phyloP scores from a whole-genome alignment of 1,140 invertebrate genomes.

The Cydia amplana region DNA sequence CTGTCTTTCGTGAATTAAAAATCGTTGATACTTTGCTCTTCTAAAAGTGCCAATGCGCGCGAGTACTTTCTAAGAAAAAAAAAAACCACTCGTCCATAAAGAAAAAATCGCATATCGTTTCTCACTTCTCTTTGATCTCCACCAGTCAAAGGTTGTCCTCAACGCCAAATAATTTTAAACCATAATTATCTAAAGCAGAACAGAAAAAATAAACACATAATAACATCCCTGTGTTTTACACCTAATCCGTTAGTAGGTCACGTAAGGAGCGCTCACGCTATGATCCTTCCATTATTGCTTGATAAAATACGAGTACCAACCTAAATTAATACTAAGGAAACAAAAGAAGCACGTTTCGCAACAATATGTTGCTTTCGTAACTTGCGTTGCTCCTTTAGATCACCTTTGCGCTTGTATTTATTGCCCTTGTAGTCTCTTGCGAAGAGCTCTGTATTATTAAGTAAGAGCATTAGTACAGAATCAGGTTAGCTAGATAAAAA shows the following conservation, averaged over 20 bases:
- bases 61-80: no score
- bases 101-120: no score
- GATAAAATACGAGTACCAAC: conserved; percentile 22
- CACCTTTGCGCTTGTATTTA: conserved; percentile 18
- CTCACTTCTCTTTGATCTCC: no score
- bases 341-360: conserved; percentile 22
- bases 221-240: not conserved
- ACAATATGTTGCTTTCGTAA: conserved; percentile 30
- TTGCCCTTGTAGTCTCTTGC: not conserved
- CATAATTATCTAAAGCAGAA: no score
- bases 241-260: not conserved
- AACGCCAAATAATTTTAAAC: no score
- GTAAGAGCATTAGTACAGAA: not conserved
- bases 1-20: no score
- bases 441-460: conserved; percentile 3
- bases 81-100: no score
- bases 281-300: conserved; percentile 19
- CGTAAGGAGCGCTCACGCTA: conserved; percentile 5
- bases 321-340: conserved; percentile 25
- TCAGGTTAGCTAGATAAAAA: not conserved
- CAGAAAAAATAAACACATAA: not conserved
- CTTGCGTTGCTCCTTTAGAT: conserved; percentile 23
- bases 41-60: no score
- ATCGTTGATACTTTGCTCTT: no score
- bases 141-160: no score